Evolutionary conservation across 2,888 invertebrate genomes (phyloP).

Genomic region (Aspidiotus rigidus): DNA sequence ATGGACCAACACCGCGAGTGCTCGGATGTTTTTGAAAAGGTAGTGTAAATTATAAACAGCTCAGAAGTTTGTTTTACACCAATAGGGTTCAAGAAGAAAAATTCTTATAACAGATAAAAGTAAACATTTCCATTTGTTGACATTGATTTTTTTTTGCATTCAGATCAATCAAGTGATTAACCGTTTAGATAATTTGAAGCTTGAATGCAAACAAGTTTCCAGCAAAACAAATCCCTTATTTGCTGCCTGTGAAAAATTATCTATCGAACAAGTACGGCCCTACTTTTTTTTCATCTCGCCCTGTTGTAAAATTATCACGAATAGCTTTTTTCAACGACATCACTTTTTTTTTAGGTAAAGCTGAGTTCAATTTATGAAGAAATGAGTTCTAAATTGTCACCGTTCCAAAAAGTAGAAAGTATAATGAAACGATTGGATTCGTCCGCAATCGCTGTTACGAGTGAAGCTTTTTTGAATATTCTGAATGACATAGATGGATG

Average conservation of each 20-base stretch:
- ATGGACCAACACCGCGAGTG: conserved; percentile 59
- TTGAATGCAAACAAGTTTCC: conserved; percentile 76
- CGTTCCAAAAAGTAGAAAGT: conserved; percentile 75
- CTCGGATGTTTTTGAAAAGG: conserved; percentile 55
- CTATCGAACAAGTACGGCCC: conserved; percentile 60
- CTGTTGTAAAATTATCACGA: too few relatives aligned
- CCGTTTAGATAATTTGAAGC: conserved; percentile 60
- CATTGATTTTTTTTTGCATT: conserved; percentile 21
- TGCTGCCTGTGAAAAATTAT: conserved; percentile 79
- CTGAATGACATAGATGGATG: conserved; percentile 78
- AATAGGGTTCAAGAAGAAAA: too few relatives aligned
- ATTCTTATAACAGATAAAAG: too few relatives aligned
- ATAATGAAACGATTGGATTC: conserved; percentile 64
- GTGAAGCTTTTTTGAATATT: conserved; percentile 70
- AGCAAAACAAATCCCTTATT: conserved; percentile 87
- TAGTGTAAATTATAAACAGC: conserved; percentile 39
- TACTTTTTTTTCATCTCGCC: neutral
- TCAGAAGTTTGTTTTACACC: too few relatives aligned
- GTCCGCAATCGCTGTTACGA: conserved; percentile 70
- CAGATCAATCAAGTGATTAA: conserved; percentile 61
- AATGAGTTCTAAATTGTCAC: conserved; percentile 68
- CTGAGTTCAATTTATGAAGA: conserved; percentile 69
- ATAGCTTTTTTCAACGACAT: conserved; percentile 42
- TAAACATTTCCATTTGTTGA: conserved; percentile 22
- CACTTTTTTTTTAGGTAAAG: conserved; percentile 51